A percentile compares a stretch with the other conserved stretches of the same genome.
These are phyloP conservation scores for Caenorhabditis macrosperma DNA, from an alignment of 2,888 invertebrate species.

Conservation along the genomic window DNA sequence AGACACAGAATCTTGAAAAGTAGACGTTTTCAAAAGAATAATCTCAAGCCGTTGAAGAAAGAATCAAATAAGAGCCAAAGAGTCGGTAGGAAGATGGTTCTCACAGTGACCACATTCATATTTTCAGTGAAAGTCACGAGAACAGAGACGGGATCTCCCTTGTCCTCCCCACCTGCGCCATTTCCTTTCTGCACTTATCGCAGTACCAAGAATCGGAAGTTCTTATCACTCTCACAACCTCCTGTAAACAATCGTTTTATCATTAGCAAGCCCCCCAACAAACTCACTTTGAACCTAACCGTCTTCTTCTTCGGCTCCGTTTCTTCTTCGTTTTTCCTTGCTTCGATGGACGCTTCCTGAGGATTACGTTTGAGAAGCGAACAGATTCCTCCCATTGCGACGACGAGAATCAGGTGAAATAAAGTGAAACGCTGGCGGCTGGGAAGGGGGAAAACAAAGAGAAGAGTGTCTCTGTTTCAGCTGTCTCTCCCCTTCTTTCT, in stretches of 20 bases:
- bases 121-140: no score
- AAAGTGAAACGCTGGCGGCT: background rate
- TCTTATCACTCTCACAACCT: background rate
- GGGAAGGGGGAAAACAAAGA: background rate
- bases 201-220: background rate
- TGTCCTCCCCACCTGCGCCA: background rate
- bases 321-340: background rate
- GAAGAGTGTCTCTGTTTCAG: background rate
- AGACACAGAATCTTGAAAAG: no score
- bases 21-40: no score
- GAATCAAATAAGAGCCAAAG: no score
- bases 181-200: background rate
- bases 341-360: background rate
- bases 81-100: no score
- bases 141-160: no score
- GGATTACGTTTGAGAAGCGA: background rate
- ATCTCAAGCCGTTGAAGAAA: no score
- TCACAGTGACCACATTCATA: no score
- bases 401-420: background rate
- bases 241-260: background rate
- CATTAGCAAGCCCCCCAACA: background rate
- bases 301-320: background rate
- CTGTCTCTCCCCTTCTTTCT: no score
- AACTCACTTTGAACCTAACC: background rate
- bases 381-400: background rate